These are phyloP conservation scores for Cheiracanthium punctorium DNA, from an alignment of 2,888 invertebrate species.

Conservation along the genomic window DNA sequence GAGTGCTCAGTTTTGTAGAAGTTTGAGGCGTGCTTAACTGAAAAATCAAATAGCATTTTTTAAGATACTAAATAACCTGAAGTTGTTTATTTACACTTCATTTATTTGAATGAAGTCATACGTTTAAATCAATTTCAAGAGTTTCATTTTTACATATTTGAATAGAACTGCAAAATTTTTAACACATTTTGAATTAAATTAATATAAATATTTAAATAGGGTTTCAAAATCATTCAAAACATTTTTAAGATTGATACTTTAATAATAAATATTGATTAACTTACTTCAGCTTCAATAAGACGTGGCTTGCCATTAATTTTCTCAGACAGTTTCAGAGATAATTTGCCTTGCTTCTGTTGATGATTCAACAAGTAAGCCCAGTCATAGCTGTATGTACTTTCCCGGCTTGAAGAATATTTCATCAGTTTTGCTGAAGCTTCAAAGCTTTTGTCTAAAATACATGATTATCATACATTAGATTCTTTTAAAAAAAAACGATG, in stretches of 20 bases:
- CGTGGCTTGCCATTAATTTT: slow-evolving; percentile 29
- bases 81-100: too few relatives aligned
- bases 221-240: too few relatives aligned
- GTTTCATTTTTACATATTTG: too few relatives aligned
- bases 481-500: too few relatives aligned
- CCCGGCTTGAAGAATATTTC: neutral
- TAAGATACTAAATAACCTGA: too few relatives aligned
- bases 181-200: too few relatives aligned
- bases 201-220: too few relatives aligned
- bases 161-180: too few relatives aligned
- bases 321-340: slow-evolving; percentile 10
- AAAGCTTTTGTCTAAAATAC: slow-evolving; percentile 32
- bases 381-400: slow-evolving; percentile 31
- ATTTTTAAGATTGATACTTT: too few relatives aligned
- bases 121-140: too few relatives aligned
- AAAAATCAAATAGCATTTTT: neutral
- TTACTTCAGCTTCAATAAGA: slow-evolving; percentile 28
- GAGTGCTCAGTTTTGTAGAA: neutral
- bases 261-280: too few relatives aligned
- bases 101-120: too few relatives aligned
- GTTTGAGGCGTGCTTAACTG: neutral
- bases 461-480: slow-evolving; percentile 1
- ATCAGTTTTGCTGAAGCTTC: slow-evolving; percentile 24
- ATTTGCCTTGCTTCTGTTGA: slow-evolving; percentile 23
- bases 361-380: slow-evolving; percentile 1